Conservation (phyloP, 35 echinoderm and acorn worm species). For the Acanthaster planci region DNA sequence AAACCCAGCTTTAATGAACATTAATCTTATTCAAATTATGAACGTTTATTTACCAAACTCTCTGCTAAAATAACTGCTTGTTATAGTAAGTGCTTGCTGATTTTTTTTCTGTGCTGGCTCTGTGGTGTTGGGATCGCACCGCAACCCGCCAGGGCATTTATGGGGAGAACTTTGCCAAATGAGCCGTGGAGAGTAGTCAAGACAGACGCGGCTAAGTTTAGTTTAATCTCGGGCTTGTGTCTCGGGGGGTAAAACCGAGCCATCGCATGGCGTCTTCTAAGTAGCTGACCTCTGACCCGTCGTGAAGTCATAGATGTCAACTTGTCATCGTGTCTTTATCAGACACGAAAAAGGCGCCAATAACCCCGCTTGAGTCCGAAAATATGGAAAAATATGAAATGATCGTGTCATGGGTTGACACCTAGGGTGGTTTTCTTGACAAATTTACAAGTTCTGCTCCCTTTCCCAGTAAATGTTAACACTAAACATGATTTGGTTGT, state of each 20-base stretch:
- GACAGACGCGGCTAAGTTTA: not conserved
- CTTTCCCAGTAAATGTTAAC: too few species aligned
- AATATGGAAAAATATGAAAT: too few species aligned
- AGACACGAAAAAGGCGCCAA: too few species aligned
- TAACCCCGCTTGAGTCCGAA: too few species aligned
- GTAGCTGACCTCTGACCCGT: constrained; percentile 8
- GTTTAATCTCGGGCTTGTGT: not conserved
- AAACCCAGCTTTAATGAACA: not conserved
- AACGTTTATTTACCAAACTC: constrained; percentile 26
- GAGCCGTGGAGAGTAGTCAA: not conserved
- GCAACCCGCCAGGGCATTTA: constrained; percentile 16
- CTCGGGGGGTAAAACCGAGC: constrained; percentile 1
- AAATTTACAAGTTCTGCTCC: too few species aligned
- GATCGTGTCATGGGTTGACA: too few species aligned
- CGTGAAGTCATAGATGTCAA: not conserved
- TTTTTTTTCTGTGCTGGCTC: not conserved
- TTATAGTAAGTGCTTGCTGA: not conserved
- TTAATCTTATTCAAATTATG: not conserved
- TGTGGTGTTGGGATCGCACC: not conserved
- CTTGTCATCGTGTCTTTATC: constrained; percentile 4
- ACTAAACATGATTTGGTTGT: too few species aligned
- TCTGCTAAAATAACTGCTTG: constrained; percentile 14
- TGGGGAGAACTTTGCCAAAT: not conserved
- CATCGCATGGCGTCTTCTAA: not conserved
- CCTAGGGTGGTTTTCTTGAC: too few species aligned